phyloP scores from a whole-genome alignment of 2,113 vertebrate species.

The Triplophysa tibetana region DNA sequence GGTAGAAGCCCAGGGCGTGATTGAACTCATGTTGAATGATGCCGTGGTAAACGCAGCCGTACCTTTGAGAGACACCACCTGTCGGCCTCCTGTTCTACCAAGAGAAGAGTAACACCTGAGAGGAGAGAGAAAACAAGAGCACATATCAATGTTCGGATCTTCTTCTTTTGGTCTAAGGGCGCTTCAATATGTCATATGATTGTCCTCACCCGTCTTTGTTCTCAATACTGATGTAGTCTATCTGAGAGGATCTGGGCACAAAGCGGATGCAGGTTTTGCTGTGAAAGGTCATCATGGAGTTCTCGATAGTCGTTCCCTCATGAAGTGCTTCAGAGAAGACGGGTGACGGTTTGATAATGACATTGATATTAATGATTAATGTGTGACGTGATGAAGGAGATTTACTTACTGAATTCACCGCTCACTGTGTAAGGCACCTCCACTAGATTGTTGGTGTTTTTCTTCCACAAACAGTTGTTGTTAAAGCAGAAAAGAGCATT shows the following conservation, averaged over 20 bases:
- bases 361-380: neutral
- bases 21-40: constrained; percentile 58
- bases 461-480: constrained; percentile 52
- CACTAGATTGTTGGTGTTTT: constrained; percentile 48
- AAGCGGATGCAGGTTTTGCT: constrained; percentile 56
- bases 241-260: constrained; percentile 38
- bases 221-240: constrained; percentile 57
- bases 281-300: constrained; percentile 48
- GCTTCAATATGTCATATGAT: neutral
- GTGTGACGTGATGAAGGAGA: neutral
- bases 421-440: constrained; percentile 48
- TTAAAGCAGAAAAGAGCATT: constrained; percentile 50
- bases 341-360: neutral
- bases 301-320: constrained; percentile 33
- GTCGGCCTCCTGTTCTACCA: constrained; percentile 53
- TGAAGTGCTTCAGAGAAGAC: constrained; percentile 26
- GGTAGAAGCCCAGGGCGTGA: constrained; percentile 64
- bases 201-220: constrained; percentile 49
- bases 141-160: neutral
- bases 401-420: constrained; percentile 47
- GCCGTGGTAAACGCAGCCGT: constrained; percentile 45
- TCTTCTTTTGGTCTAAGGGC: neutral
- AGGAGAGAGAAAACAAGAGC: neutral
- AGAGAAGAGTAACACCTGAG: constrained; percentile 60
- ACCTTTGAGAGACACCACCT: constrained; percentile 57